Base-by-base conservation (phyloP, 2,113 vertebrate genomes). In the Dasyprocta punctata region DNA sequence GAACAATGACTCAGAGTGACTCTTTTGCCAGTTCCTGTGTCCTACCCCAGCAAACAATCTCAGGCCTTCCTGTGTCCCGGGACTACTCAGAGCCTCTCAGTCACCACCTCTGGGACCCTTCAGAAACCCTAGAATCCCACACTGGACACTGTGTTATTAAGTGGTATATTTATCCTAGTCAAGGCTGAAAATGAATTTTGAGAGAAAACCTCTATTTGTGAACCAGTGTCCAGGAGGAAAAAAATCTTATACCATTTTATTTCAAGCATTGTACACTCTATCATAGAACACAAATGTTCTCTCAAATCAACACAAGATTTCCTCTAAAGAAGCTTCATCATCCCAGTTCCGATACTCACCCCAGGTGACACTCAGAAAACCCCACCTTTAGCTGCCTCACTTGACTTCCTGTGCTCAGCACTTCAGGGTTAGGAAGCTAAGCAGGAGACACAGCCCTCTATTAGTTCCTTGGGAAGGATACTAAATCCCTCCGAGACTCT, bases 281-380 rank as follows among this genome's bases (percentile, higher is more conserved):
- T 75, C 73, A 86, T 94, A 92, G 95, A 96, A 94, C 26, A n/a
- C n/a, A n/a, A 41, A 1, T n/a, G 5, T 60, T 96, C 16, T 92
- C 7, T 87, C 81, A 84, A 83, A 38, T 67, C 16, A 92, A 44
- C 3, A 30, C 63, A 52, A 84, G 58, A 5, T 38, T 30, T 80
- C 80, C 54, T 88, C 44, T 83, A 36, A 61, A 85, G 28, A 85
- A 44, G 47, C 13, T 95, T 90, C 10, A 24, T 19, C 9, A 85
- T 77, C 65, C 30, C 52, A 82, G 14, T 49, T 14, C 41, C 33
- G 9, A 63, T 94, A 26, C 17, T 85, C 65, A 90, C 19, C 8
- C 24, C 17, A 69, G 22, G 58, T 7, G 60, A 38, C 9, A 67
- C 75, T 77, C 4, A 1, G 49, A 49, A 91, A 89, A 19, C n/a